Evolutionary conservation across 2,888 invertebrate species (phyloP), one percentile per base, ranked within the genome.

Genomic region (Pyrgus malvae): DNA sequence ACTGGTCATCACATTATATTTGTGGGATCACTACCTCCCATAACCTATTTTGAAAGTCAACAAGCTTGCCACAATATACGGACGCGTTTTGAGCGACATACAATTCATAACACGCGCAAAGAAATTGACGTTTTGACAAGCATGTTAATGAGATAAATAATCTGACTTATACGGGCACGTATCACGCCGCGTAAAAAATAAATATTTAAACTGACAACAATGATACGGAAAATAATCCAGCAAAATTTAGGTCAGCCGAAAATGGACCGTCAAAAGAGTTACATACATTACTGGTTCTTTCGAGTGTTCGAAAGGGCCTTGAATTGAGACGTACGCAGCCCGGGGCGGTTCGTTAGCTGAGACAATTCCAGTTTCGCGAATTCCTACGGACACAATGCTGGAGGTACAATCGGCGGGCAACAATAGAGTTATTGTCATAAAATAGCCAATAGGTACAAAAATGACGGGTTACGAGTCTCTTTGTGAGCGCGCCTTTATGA

Each of bases 381-480:
- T 83, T 79, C 72, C 74, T 75, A 69, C 69, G 65, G 72, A 82
- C 80, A 83, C 80, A 86, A 87, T 83, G 71, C 77, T 66, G 69
- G 66, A 70, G 73, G 72, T 76, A 84, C 78, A 78, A 83, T 83
- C 74, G 65, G 72, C 66, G 62, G 63, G 68, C 66, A 76, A 88
- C 86, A 89, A 90, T 81, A 71, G 67, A 62, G 73, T 78, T 83
- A 86, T 89, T 89, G 86, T 90, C 80, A 78, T 85, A 89, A 88
- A 85, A 89, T 89, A 86, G 88, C 88, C 89, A 86, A 88, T 89
- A 86, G 83, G 80, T 84, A 84, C 76, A 80, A 86, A 89, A 87
- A 89, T 89, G 87, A 88, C 86, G 84, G 89, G 89, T 89, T 88
- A 81, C 76, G 78, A 77, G 70, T 69, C 64, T 74, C 80, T 80